Evolutionary conservation across 2,888 invertebrate species (phyloP).

Genomic region (Drosophila paracracens): DNA sequence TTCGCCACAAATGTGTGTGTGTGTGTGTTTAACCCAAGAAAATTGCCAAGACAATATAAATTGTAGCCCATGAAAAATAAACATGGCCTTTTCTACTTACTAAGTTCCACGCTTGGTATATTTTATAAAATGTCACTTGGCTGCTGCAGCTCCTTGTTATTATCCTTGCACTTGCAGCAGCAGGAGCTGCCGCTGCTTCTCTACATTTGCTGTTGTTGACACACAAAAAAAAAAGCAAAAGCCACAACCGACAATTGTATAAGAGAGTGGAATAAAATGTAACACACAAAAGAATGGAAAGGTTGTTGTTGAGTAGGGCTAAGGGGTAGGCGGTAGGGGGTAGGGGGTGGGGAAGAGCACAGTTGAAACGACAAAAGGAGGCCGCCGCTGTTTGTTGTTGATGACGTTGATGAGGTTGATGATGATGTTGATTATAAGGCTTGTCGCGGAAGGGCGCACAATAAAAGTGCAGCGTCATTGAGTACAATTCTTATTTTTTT

Average conservation of each 20-base stretch:
- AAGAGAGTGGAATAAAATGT: conserved; percentile 42
- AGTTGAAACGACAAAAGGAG: conserved; percentile 29
- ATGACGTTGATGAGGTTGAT: conserved; percentile 34
- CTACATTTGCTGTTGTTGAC: conserved; percentile 47
- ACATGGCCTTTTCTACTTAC: conserved; percentile 16
- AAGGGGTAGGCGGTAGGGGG: not conserved
- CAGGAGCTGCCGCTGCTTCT: conserved; percentile 9
- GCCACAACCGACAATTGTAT: conserved; percentile 45
- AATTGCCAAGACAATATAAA: conserved; percentile 3
- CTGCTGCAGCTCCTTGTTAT: conserved; percentile 38
- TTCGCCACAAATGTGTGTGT: not conserved
- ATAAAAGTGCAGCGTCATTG: conserved; percentile 57
- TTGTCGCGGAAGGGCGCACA: conserved; percentile 51
- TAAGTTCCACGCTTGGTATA: conserved; percentile 25
- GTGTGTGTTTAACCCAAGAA: not conserved
- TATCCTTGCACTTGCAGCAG: conserved; percentile 50
- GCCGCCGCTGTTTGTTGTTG: conserved; percentile 29
- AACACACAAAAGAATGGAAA: conserved; percentile 13
- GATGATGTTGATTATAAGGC: conserved; percentile 47
- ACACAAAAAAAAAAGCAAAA: conserved; percentile 30
- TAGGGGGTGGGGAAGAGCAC: not conserved
- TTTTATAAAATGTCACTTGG: conserved; percentile 31
- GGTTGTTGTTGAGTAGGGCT: not conserved
- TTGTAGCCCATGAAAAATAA: conserved; percentile 28
- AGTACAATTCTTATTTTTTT: conserved; percentile 18